Base-by-base conservation (phyloP, 2,113 vertebrate genomes). In the Perca fluviatilis region DNA sequence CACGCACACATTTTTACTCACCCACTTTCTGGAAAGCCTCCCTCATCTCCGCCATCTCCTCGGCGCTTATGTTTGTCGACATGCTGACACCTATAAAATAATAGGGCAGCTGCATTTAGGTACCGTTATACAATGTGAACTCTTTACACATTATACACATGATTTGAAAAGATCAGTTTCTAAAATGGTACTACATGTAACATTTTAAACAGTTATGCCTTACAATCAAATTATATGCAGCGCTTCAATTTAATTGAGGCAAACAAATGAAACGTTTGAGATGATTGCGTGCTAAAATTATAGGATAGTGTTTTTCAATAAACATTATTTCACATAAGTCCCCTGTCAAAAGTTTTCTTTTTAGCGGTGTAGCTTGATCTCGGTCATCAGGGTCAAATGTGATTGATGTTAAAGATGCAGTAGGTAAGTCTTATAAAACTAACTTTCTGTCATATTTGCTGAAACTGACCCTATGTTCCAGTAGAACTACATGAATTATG, bases 21-120 rank as follows among this genome's bases (percentile, higher is more conserved):
- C 97, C 97, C 62, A 97, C 95, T 96, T 96, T 97, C 81, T 93
- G 89, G 93, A 98, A 98, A 54, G 95, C 95, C 81, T 97, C 96
- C 82, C 89, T 96, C 77, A 98, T 96, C 83, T 98, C 97, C 82
- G 97, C 96, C 83, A 97, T 91, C 84, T 98, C 96, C 77, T 97
- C 97, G 77, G 75, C 2, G 7, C 77, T 90, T 62, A 90, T 1
- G 7, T 67, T 57, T 23, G 8, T 0, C 9, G 93, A 83, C 93
- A 94, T 94, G 0, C 14, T 86, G 77, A 82, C 70, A 68, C 77
- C 90, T 91, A 3, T 2, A 27, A 58, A 54, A 63, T 1, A 80
- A 11, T 4, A 58, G 12, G 67, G 16, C 2, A 70, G 51, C 2
- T n/a, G 53, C 12, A 15, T 57, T 69, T 15, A 69, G 10, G 19